phyloP scores from a whole-genome alignment of 2,888 invertebrate species.

The Caenorhabditis sp. region DNA sequence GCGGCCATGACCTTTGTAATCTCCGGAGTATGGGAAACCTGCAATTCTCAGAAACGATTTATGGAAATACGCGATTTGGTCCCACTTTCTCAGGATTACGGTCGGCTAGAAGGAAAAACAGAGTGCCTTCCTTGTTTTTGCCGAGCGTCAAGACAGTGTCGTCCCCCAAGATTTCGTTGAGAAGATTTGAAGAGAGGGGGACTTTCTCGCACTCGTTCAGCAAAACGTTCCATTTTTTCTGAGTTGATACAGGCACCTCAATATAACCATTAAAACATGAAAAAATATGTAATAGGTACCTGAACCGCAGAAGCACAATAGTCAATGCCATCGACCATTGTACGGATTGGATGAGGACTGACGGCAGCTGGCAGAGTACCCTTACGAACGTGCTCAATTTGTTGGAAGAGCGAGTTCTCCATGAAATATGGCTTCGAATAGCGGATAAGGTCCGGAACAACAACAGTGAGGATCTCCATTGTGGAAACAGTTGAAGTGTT shows the following conservation, averaged over 20 bases:
- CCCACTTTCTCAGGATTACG: conserved; percentile 51
- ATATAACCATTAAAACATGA: conserved; percentile 18
- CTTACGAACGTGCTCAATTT: conserved; percentile 55
- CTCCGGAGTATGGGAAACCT: conserved; percentile 37
- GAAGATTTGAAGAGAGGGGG: conserved; percentile 27
- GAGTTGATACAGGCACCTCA: conserved; percentile 51
- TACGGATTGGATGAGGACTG: conserved; percentile 50
- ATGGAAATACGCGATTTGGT: not conserved
- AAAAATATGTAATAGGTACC: conserved; percentile 18
- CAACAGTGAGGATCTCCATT: conserved; percentile 64
- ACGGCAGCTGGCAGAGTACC: conserved; percentile 57
- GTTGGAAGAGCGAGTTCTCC: conserved; percentile 57
- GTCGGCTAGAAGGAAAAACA: conserved; percentile 46
- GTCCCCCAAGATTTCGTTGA: conserved; percentile 29
- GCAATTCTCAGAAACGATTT: not conserved
- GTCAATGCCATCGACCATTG: conserved; percentile 61
- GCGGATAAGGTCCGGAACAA: conserved; percentile 57
- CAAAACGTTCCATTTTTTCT: conserved; percentile 48
- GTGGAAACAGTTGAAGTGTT: conserved; percentile 1
- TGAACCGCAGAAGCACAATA: conserved; percentile 58
- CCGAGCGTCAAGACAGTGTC: conserved; percentile 52
- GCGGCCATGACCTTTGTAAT: conserved; percentile 53
- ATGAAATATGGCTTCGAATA: conserved; percentile 50
- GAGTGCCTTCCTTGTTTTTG: conserved; percentile 40
- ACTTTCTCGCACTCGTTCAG: conserved; percentile 56